Evolutionary conservation across 2,113 vertebrate species (phyloP), one percentile per base, ranked within the genome.

Genomic region (Reinhardtius hippoglossoides): DNA sequence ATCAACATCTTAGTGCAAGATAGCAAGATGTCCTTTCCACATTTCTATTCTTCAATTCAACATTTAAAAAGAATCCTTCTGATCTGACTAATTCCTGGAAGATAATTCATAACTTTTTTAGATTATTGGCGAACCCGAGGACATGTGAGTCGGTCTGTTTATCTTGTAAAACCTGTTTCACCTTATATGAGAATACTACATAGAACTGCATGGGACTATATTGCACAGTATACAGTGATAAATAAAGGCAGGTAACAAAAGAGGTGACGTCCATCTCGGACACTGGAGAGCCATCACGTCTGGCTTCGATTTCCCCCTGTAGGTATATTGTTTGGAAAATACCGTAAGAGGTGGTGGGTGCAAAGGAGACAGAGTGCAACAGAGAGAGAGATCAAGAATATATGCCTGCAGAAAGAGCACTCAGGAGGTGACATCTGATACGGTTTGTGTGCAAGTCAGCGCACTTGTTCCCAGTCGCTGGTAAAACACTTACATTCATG

Each of bases 401-500:
- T 10, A 54, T 54, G 50, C 18, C 12, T 58, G 54, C 52, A 63
- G 50, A 78, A 80, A 87, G 57, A 58, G 67, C 81, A 77, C 73
- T 62, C 15, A 52, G 27, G 27, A 76, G 54, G 67, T 0, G 75
- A 69, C 74, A 92, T 87, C 70, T 79, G 82, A 88, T 84, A 78
- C 46, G 13, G 63, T 54, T 9, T 54, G 50, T 80, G 78, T 59
- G 50, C 27, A 69, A 73, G 73, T 61, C 42, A 75, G 68, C 12
- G 6, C 69, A 74, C 72, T 82, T 73, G 71, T 75, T 84, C 40
- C 83, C 75, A 78, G 72, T 42, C 37, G 23, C 87, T 90, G 86
- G 60, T 82, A 86, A 87, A 91, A 68, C 56, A 76, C 79, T 92
- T 86, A 72, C 4, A 60, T 70, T 65, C 13, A 74, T 52, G 69